Percentiles rank a stretch among this genome's conserved stretches.
phyloP scores from a whole-genome alignment of 2,797 vertebrate species.

The Clarias fuscus region DNA sequence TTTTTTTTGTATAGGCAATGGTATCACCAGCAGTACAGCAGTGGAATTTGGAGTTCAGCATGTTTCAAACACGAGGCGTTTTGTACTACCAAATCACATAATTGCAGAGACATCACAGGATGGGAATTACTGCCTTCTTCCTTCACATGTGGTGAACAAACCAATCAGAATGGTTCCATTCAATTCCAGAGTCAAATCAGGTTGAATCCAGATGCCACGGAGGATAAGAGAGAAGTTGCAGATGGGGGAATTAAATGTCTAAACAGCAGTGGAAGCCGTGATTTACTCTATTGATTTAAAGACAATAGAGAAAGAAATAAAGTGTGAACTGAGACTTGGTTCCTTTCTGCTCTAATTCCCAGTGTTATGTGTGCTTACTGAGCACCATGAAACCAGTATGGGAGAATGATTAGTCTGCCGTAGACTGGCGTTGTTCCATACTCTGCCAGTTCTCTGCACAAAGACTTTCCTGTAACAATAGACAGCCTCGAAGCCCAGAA shows the following conservation, averaged over 20 bases:
- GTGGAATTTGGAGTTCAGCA: constrained; percentile 7
- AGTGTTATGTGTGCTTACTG: constrained; percentile 21
- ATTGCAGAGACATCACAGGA: constrained; percentile 14
- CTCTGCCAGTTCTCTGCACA: constrained; percentile 50
- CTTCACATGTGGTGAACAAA: constrained; percentile 20
- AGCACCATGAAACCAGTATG: constrained; percentile 55
- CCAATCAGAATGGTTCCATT: constrained; percentile 18
- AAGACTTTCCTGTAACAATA: constrained; percentile 60
- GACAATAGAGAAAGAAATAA: neutral
- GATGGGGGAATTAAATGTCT: constrained; percentile 42
- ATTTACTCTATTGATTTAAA: constrained; percentile 37
- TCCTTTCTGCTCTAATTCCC: constrained; percentile 52
- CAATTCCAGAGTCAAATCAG: constrained; percentile 32
- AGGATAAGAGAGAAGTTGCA: neutral
- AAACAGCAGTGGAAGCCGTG: constrained; percentile 41
- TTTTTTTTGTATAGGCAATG: neutral
- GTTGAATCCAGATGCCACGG: constrained; percentile 36
- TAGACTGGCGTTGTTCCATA: constrained; percentile 28
- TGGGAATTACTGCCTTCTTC: neutral
- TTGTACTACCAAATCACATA: constrained; percentile 30
- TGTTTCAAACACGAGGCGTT: neutral
- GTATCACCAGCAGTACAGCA: neutral
- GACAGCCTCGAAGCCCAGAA: constrained; percentile 39
- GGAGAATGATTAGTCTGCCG: constrained; percentile 51
- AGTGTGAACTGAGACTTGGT: constrained; percentile 45